Evolutionary conservation across 2,797 vertebrate species (phyloP), one percentile per base, ranked within the genome.

Genomic region (Emys orbicularis): DNA sequence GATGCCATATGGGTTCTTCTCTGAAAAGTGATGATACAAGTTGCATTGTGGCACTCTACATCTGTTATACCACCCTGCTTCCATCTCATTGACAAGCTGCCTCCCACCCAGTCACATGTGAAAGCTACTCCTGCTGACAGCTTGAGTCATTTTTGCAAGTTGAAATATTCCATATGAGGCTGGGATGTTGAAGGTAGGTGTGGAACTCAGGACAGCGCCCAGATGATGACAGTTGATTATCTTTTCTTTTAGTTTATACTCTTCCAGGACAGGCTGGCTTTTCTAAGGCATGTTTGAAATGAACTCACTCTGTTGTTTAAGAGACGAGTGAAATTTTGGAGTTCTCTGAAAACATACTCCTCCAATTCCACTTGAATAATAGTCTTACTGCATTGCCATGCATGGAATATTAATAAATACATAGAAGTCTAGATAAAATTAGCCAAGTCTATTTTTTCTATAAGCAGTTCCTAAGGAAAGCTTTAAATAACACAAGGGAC

Each of bases 181-280:
- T 56, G 57, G 87, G 77, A 16, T 52, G 86, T 87, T 88, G 79
- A 77, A 92, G 52, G 81, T 92, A 88, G 80, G 86, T 83, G 80
- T 2, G 79, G 68, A 88, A 80, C 80, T 59, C 50, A 56, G 0
- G 0, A 31, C 5, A 80, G 53, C 7, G 2, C 0, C 0, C 80
- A 88, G 94, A 92, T 89, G 88, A 84, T 27, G 82, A 57, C 72
- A 88, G 81, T 90, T 65, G 61, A 94, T 80, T 80, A 79, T 57
- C 89, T 94, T 59, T 83, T 80, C 88, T 65, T 27, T 84, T 47
- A 5, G n/a, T 44, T 44, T 65, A n/a, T 31, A 31, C 11, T 49
- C 87, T 57, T 52, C 72, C 41, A 16, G 83, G 86, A 44, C 50
- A 50, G 47, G 10, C 34, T 8, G 8, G 92, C 77, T 34, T 34